Evolutionary conservation across 2,797 vertebrate species (phyloP).

Genomic region (Diplodus puntazzo): DNA sequence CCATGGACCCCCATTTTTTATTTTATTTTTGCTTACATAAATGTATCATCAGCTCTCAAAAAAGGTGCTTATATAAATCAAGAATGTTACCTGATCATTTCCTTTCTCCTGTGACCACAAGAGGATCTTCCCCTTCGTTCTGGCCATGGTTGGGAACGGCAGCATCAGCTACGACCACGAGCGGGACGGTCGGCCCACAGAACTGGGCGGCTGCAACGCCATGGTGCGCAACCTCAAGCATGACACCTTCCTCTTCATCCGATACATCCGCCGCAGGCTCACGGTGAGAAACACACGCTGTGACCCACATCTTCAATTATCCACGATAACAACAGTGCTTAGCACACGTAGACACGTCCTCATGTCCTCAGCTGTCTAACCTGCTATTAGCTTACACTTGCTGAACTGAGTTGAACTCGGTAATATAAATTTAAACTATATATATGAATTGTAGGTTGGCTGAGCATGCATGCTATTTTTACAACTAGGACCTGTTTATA

Average conservation of each 20-base stretch:
- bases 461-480: neutral
- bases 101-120: conserved; percentile 57
- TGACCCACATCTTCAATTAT: neutral
- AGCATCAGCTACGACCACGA: conserved; percentile 94
- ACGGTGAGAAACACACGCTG: conserved; percentile 86
- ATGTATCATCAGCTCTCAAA: neutral
- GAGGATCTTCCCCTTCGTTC: conserved; percentile 94
- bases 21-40: neutral
- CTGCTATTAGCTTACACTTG: neutral
- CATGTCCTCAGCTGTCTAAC: neutral
- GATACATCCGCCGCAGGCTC: conserved; percentile 93
- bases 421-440: neutral
- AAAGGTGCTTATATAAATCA: neutral
- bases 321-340: neutral
- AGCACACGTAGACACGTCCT: neutral
- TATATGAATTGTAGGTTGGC: neutral
- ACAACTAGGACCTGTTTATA: neutral
- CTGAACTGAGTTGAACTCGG: neutral
- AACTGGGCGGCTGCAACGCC: conserved; percentile 95
- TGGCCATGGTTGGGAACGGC: conserved; percentile 97
- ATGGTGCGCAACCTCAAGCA: conserved; percentile 95
- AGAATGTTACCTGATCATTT: neutral
- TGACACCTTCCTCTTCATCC: conserved; percentile 95
- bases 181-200: conserved; percentile 91
- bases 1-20: too few species aligned